phyloP scores from a whole-genome alignment of 2,888 invertebrate genomes.

The Trissoscelio sp. region DNA sequence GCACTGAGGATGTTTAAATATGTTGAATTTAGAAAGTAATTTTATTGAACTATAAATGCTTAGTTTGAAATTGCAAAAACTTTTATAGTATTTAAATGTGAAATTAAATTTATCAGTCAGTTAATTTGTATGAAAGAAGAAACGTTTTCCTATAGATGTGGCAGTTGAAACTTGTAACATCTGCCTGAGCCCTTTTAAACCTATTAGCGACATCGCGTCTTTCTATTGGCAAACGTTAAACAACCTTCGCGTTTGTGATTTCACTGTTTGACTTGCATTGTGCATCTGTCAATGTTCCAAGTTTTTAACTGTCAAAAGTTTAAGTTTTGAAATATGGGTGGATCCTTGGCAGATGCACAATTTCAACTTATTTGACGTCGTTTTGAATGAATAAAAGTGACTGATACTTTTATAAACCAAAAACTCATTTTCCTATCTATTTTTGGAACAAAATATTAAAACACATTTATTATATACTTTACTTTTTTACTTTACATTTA shows the following conservation, averaged over 20 bases:
- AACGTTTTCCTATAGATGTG: no score
- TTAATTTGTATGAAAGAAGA: no score
- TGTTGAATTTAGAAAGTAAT: neutral
- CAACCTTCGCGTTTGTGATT: constrained; percentile 23
- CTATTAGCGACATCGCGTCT: constrained; percentile 27
- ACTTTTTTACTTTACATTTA: no score
- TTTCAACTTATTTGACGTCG: constrained; percentile 5
- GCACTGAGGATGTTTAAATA: no score
- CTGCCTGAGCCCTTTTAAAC: constrained; percentile 36
- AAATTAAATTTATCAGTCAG: no score
- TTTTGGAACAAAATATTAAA: no score
- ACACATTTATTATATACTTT: no score
- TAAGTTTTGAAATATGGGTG: neutral
- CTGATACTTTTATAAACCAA: neutral
- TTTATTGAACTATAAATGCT: no score
- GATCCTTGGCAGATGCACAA: constrained; percentile 9
- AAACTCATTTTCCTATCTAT: no score
- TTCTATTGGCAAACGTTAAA: constrained; percentile 8
- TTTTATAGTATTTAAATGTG: no score
- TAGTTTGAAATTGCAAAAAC: no score
- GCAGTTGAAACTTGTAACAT: constrained; percentile 6
- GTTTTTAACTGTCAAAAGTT: constrained; percentile 7
- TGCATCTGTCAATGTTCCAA: constrained; percentile 10
- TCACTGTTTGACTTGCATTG: constrained; percentile 23
- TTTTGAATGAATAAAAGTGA: neutral